Conservation (phyloP, 2,797 vertebrate species). For the Phaenicophaeus curvirostris region DNA sequence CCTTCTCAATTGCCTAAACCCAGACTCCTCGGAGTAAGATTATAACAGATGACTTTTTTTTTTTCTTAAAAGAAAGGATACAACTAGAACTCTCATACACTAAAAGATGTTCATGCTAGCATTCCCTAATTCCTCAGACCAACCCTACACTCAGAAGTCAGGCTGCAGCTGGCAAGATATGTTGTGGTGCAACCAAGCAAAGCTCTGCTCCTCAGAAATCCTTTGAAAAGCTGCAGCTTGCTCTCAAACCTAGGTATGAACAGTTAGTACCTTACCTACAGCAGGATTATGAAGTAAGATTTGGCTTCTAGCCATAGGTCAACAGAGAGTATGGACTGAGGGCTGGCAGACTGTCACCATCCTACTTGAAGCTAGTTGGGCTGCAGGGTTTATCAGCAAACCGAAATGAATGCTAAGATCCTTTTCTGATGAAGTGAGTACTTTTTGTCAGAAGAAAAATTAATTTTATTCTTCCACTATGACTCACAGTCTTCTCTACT, state of each 20-base stretch:
- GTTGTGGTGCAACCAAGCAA: not conserved
- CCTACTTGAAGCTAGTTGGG: not conserved
- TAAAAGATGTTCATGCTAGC: not conserved
- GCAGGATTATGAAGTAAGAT: not conserved
- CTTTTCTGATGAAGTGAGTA: not conserved
- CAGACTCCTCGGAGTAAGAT: not conserved
- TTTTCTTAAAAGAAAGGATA: not conserved
- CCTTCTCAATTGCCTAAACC: not conserved
- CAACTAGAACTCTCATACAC: not conserved
- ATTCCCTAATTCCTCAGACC: not conserved
- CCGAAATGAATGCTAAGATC: not conserved
- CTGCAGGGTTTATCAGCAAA: not conserved
- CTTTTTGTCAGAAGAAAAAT: conserved; percentile 8
- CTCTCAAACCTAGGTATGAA: not conserved
- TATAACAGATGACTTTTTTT: not conserved
- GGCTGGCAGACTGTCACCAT: not conserved
- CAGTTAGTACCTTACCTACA: not conserved
- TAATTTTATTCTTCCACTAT: conserved; percentile 20
- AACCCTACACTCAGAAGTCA: not conserved
- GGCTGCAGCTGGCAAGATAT: conserved; percentile 16
- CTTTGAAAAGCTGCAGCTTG: not conserved
- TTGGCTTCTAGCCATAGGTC: not conserved
- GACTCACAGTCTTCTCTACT: conserved; percentile 10
- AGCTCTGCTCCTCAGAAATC: conserved; percentile 1
- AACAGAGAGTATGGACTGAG: not conserved